phyloP scores from a whole-genome alignment of 1,140 invertebrate species.

The Anastrepha ludens region DNA sequence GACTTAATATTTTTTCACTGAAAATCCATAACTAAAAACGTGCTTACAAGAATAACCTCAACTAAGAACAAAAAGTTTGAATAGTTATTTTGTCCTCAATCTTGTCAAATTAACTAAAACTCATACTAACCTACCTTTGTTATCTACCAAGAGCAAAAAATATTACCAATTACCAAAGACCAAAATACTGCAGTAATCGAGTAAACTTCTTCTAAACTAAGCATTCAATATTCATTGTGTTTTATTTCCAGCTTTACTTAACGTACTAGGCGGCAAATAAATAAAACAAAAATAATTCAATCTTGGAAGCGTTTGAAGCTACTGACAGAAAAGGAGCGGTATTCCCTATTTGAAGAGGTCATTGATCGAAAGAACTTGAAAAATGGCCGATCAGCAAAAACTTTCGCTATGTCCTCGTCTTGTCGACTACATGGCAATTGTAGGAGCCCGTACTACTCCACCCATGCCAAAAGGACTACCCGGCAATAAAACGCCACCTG shows the following conservation, averaged over 20 bases:
- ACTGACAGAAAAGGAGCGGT: not conserved
- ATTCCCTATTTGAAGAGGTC: not conserved
- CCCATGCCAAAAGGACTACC: slow-evolving; percentile 77
- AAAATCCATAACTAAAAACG: too few species aligned
- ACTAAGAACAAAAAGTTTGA: too few species aligned
- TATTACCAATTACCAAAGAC: too few species aligned
- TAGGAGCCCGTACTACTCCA: slow-evolving; percentile 87
- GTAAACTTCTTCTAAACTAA: too few species aligned
- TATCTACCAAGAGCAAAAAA: too few species aligned
- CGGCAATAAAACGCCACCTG: slow-evolving; percentile 80
- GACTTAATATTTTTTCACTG: too few species aligned
- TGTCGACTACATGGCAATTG: slow-evolving; percentile 97
- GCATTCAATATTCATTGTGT: not conserved
- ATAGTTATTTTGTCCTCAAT: too few species aligned
- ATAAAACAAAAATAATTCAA: not conserved
- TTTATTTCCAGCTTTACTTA: not conserved
- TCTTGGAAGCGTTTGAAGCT: too few species aligned
- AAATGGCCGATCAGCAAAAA: slow-evolving; percentile 78
- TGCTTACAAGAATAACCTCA: too few species aligned
- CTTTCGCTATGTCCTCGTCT: slow-evolving; percentile 88
- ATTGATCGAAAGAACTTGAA: not conserved
- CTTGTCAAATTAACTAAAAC: too few species aligned
- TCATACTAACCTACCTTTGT: too few species aligned
- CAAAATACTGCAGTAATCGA: too few species aligned
- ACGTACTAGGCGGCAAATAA: not conserved